Evolutionary conservation across 2,113 vertebrate genomes (phyloP), one percentile per base, ranked within the genome.

Genomic region (Gila orcuttii): DNA sequence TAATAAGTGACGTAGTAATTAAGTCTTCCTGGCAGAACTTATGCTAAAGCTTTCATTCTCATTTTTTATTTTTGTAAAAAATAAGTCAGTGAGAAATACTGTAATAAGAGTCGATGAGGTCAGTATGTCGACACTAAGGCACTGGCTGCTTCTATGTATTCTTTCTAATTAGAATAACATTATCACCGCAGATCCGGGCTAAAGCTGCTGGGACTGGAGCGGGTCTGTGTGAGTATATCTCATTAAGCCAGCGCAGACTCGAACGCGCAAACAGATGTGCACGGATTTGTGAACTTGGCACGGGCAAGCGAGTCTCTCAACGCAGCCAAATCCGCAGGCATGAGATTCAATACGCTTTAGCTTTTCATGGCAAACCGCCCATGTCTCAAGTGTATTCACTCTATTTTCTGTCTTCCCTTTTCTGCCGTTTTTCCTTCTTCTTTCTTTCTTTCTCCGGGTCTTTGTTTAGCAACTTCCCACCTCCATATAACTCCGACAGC

Each of bases 191-290:
- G 25, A 69, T 69, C 73, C 69, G 31, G 33, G 33, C 73, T 77
- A n/a, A 45, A 23, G 82, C 76, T 84, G 39, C 76, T 19, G 71
- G 84, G 59, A 50, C 77, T 2, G 23, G 55, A 85, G 77, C 57
- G 77, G 36, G 69, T 33, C 23, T 55, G 79, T 81, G 77, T 52
- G 73, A 42, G 77, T 42, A 33, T 25, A 59, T 80, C 80, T 75
- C 28, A 57, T 42, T 89, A 75, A 86, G 45, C 33, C 82, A 69
- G 77, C 42, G 64, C 42, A 52, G 68, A 31, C 69, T 62, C 33
- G 81, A 84, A 86, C 39, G 52, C 39, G 28, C 62, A 57, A 57
- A 86, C 86, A 89, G 78, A 86, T 85, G 88, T 81, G 85, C 66
- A 36, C 12, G 69, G 76, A 79, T 85, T 39, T 79, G 50, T 47